Base-by-base conservation (phyloP, 2,888 invertebrate genomes). In the Listrodromus nycthemerus region DNA sequence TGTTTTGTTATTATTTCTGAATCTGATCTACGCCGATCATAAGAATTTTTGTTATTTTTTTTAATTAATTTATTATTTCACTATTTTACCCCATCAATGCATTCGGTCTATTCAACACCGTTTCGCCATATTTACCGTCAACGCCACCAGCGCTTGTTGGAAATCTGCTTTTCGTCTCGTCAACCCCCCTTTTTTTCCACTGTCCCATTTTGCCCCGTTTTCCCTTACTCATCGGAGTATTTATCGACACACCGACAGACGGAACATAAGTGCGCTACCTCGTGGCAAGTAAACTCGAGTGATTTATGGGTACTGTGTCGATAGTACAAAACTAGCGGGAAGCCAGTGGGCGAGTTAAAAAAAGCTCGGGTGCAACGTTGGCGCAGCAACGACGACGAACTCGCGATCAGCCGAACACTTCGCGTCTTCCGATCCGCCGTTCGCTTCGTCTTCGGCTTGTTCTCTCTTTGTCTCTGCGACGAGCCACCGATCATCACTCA, bases 401-500 rank as follows among this genome's bases (percentile, higher is more conserved):
- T 76, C 71, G 55, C 82, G 58, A 55, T 83, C 67, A 82, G 76
- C 69, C 65, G 76, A 82, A 82, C 84, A 80, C 83, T 85, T 82
- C 84, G 83, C 82, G n/a, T 82, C 80, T 85, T 87, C 85, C 80
- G 80, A 82, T 82, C 84, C 74, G 2, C 37, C 37, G 66, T 82
- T 73, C n/a, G 55, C n/a, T 58, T 37, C 63, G 79, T 76, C 75
- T 76, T 77, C 71, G 66, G 55, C 58, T 73, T 76, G 82, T 85
- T 85, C 82, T 80, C 73, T 86, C 87, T 86, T 85, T 87, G 86
- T 87, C 85, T 83, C 80, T 79, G 83, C 77, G 85, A 75, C 87
- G 88, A 88, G 88, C 89, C 89, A 88, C 89, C 88, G 91, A 91
- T 91, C 91, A 91, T 92, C 91, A 90, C 89, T 91, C 91, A 91